phyloP scores from a whole-genome alignment of 2,797 vertebrate species.

The Pangasius sanitwongsei region DNA sequence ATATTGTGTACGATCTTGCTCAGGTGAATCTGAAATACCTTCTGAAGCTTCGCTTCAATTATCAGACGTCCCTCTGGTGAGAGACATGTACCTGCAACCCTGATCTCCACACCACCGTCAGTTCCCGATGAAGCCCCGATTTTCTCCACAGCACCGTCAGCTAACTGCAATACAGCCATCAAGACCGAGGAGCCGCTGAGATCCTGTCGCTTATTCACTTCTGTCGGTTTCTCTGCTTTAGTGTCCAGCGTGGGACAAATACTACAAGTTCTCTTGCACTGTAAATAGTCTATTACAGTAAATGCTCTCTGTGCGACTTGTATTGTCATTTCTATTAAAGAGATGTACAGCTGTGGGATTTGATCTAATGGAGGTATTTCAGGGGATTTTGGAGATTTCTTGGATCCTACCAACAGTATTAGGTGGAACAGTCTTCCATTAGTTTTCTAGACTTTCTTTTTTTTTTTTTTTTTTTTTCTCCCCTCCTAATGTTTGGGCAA shows the following conservation, averaged over 20 bases:
- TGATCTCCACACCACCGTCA: constrained; percentile 27
- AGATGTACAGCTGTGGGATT: neutral
- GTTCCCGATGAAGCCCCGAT: neutral
- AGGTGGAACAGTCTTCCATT: constrained; percentile 51
- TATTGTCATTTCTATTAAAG: neutral
- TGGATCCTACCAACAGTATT: constrained; percentile 37
- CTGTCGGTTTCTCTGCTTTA: constrained; percentile 30
- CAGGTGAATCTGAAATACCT: constrained; percentile 97
- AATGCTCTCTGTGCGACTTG: neutral
- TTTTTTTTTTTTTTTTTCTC: constrained; percentile 3
- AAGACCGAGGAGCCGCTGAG: constrained; percentile 16
- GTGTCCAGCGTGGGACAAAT: constrained; percentile 18
- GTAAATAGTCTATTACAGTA: constrained; percentile 12
- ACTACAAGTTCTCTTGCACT: constrained; percentile 17
- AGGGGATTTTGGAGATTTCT: neutral
- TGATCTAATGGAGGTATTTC: neutral
- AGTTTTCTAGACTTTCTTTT: constrained; percentile 21
- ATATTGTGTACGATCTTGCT: constrained; percentile 95
- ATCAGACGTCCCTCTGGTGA: constrained; percentile 95
- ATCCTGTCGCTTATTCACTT: constrained; percentile 22
- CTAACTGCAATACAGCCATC: constrained; percentile 46
- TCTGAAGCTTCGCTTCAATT: constrained; percentile 97
- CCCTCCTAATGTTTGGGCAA: neutral
- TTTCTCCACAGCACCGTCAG: neutral
- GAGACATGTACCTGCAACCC: constrained; percentile 5